Base-by-base conservation (phyloP, 2,113 vertebrate genomes). In the Gopherus evgoodei region DNA sequence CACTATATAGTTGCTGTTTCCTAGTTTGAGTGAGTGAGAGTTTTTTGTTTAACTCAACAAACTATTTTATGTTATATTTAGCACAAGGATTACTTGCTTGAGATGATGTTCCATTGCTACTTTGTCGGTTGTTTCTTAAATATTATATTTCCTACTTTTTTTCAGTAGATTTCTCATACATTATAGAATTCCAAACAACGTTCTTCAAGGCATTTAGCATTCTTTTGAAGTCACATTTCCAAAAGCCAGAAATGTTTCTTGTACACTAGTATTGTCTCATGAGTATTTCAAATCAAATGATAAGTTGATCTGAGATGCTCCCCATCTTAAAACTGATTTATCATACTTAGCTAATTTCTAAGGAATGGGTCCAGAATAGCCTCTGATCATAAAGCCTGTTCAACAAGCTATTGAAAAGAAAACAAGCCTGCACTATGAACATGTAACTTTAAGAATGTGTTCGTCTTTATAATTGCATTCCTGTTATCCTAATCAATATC, bases 131-230 rank as follows among this genome's bases (percentile, higher is more conserved):
- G 81, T 98, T 96, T 97, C 75, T 95, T 96, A 97, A 98, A 97
- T 97, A 97, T 93, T 97, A 91, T 97, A 91, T 97, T 97, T 95
- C 89, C 86, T 95, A 56, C 84, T 96, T 86, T 92, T 94, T 76
- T 95, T 95, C 93, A 90, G 81, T 90, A 95, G 86, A 94, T 97
- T 95, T 97, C 91, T 98, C 91, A 95, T 96, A 95, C 90, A 90
- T 98, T 96, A 97, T 88, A 98, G 95, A 97, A 98, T 97, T 97
- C 96, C 96, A 98, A 97, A 98, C 97, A 98, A 56, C 90, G 95
- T 95, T 98, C 95, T 82, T 95, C 88, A 94, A 94, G 97, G 95
- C 91, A 94, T 52, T 93, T 91, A 92, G 80, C 75, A 95, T 97
- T 84, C 84, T 98, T 96, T 95, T 85, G 88, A 93, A 0, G 50